These are phyloP conservation scores for Cecropterus lyciades DNA, from an alignment of 1,140 invertebrate species.

Conservation along the genomic window DNA sequence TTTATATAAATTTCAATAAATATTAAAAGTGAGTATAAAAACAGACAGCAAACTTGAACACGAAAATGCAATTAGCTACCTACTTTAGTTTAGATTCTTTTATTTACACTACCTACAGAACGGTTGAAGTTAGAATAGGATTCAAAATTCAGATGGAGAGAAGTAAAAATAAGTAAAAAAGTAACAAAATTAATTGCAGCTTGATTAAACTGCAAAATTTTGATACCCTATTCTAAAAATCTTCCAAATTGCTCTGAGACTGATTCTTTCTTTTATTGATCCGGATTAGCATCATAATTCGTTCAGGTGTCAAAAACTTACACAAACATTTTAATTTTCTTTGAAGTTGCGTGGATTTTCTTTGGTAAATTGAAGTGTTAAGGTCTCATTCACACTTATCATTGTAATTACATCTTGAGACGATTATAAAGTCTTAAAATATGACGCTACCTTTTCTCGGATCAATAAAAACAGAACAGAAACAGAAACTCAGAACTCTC, in stretches of 20 bases:
- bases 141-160: slow-evolving; percentile 7
- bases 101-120: slow-evolving; percentile 53
- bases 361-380: no score
- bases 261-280: slow-evolving; percentile 16
- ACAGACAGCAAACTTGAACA: slow-evolving; percentile 29
- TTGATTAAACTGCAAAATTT: slow-evolving; percentile 27
- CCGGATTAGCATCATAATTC: not conserved
- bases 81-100: slow-evolving; percentile 41
- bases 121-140: slow-evolving; percentile 47
- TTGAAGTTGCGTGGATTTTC: no score
- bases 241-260: slow-evolving; percentile 15
- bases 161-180: not conserved
- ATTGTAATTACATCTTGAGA: no score
- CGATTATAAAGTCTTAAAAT: no score
- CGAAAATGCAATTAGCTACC: slow-evolving; percentile 37
- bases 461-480: slow-evolving; percentile 21
- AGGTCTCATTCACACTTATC: no score
- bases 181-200: slow-evolving; percentile 25
- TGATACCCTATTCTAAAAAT: slow-evolving; percentile 30
- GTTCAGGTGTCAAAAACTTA: no score
- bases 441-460: not conserved
- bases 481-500: slow-evolving; percentile 32
- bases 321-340: no score
- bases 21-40: slow-evolving; percentile 48
- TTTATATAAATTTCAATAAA: slow-evolving; percentile 56